Percentiles rank a stretch among this genome's conserved stretches.
phyloP scores from a whole-genome alignment of 2,797 vertebrate species.

The Anabas testudineus region DNA sequence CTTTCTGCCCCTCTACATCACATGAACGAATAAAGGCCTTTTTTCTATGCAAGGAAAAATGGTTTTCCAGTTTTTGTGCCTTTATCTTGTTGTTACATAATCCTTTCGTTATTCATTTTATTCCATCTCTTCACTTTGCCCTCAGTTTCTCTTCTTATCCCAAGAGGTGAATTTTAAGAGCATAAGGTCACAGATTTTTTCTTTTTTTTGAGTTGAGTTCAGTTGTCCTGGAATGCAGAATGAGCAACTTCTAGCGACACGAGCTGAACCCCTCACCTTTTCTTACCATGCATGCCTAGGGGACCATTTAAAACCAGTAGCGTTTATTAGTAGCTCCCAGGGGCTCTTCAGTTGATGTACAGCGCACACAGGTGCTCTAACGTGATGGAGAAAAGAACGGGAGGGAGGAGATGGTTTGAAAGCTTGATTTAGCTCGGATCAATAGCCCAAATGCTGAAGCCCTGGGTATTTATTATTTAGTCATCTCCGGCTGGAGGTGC shows the following conservation, averaged over 20 bases:
- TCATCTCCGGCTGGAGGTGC: constrained; percentile 39
- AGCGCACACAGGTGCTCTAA: constrained; percentile 41
- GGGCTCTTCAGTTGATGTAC: constrained; percentile 56
- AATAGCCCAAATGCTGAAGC: constrained; percentile 60
- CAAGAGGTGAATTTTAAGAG: constrained; percentile 75
- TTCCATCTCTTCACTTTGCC: constrained; percentile 8
- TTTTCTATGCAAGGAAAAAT: constrained; percentile 30
- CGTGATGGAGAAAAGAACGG: constrained; percentile 38
- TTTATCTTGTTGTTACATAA: constrained; percentile 49
- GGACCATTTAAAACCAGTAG: constrained; percentile 66
- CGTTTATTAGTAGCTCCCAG: constrained; percentile 62
- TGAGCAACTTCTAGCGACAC: constrained; percentile 40
- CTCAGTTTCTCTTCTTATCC: constrained; percentile 37
- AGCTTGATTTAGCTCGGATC: constrained; percentile 64
- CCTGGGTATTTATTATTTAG: constrained; percentile 68
- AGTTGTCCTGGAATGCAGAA: constrained; percentile 68
- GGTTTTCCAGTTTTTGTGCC: constrained; percentile 24
- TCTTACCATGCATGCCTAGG: constrained; percentile 11
- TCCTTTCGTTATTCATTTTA: constrained; percentile 37
- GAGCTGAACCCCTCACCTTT: constrained; percentile 58
- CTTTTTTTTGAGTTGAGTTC: too few species aligned
- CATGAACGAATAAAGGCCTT: constrained; percentile 44
- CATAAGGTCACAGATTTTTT: constrained; percentile 61
- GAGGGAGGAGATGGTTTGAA: constrained; percentile 22
- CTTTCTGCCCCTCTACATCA: constrained; percentile 31